Evolutionary conservation across 2,888 invertebrate species (phyloP).

Genomic region (Agrochola macilenta): DNA sequence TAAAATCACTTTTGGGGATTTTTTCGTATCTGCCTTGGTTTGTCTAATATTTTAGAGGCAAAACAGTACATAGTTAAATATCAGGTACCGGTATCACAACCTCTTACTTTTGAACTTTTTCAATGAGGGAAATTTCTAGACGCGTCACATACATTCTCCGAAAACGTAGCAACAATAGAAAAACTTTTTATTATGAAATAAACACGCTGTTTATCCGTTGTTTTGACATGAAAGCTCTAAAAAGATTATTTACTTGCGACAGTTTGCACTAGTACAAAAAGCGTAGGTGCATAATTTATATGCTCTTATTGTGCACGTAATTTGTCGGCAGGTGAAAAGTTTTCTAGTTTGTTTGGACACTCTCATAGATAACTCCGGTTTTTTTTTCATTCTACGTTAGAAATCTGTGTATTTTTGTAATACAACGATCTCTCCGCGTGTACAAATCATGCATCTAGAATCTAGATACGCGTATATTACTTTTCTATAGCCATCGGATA

Average conservation of each 20-base stretch:
- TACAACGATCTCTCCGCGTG: constrained; percentile 5
- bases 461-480: background rate
- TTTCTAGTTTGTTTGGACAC: constrained; percentile 44
- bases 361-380: constrained; percentile 28
- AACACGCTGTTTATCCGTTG: constrained; percentile 34
- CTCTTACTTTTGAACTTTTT: background rate
- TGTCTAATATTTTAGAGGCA: background rate
- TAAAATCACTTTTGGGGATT: background rate
- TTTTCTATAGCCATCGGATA: background rate
- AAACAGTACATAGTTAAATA: background rate
- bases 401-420: constrained; percentile 39
- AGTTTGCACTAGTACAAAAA: constrained; percentile 52
- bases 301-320: constrained; percentile 52
- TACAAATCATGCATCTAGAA: constrained; percentile 26
- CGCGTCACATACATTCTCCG: background rate
- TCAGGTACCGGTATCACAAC: background rate
- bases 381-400: constrained; percentile 30
- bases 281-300: constrained; percentile 71
- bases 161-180: constrained; percentile 26
- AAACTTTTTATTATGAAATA: constrained; percentile 29
- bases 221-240: constrained; percentile 51
- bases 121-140: background rate
- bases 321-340: constrained; percentile 56
- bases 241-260: constrained; percentile 69
- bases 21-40: constrained; percentile 8